Base-by-base conservation (phyloP, 2,888 invertebrate genomes). In the Lepidochrysops patricia region DNA sequence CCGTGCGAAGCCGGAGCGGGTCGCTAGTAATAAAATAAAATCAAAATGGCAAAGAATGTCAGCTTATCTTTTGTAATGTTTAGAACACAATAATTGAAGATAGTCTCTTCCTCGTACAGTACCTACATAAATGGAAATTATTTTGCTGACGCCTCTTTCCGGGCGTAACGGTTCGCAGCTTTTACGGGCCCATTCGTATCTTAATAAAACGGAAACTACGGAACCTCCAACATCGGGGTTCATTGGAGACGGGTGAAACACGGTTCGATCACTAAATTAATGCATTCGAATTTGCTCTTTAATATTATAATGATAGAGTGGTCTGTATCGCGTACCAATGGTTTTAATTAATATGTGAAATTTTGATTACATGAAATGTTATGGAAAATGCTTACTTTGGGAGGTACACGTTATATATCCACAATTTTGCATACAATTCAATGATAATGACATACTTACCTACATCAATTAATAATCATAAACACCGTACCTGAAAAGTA, bases 111-210 rank as follows among this genome's bases (percentile, higher is more conserved):
- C n/a, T n/a, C 19, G 9, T 23, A 15, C 37, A 6, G 0, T 19
- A 43, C 37, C 7, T 43, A 43, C 37, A 19, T 43, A 12, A 43
- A 23, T 43, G 12, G 19, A 43, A 50, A 54, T 29, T 29, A 52
- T 29, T 54, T 32, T 54, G 29, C 50, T 49, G 58, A 50, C 34
- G 58, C 23, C 32, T 25, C 50, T 9, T 49, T 15, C 37, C 58
- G 25, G 25, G 5, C 29, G 58, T 58, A 50, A 58, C 58, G 58
- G 58, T 58, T 49, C 58, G 58, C 32, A 23, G 58, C 58, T 58
- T 58, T 58, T 58, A 58, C 49, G 50, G 23, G n/a, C 49, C 58
- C 34, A 58, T 50, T 58, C 58, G 58, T 58, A 58, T 58, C 58
- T 58, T 58, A 58, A 58, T 58, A 58, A 58, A 58, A 58, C 58